phyloP scores from a whole-genome alignment of 2,113 vertebrate genomes.

The Phalacrocorax pelagicus region DNA sequence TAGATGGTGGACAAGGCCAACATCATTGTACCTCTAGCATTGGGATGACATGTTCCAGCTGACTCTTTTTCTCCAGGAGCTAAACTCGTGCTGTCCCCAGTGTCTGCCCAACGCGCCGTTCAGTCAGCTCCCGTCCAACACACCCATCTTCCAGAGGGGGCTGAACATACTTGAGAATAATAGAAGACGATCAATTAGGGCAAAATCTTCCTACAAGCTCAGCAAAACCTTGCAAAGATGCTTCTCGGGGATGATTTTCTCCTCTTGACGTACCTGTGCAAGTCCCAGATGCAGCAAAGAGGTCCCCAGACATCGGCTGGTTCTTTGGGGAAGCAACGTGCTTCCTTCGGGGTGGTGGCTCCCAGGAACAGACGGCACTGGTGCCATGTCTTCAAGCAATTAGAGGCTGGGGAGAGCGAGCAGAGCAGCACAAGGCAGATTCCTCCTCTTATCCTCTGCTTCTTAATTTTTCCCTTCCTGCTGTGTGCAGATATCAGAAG shows the following conservation, averaged over 20 bases:
- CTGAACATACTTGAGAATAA: neutral
- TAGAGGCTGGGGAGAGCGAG: neutral
- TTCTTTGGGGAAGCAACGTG: neutral
- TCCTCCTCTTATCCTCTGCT: neutral
- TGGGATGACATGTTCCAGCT: neutral
- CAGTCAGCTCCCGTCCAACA: neutral
- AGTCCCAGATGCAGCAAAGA: neutral
- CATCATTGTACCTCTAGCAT: fast-evolving
- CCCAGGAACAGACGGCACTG: neutral
- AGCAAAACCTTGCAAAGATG: slow-evolving; percentile 8
- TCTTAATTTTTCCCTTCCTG: neutral
- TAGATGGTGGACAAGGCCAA: fast-evolving
- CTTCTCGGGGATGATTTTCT: neutral
- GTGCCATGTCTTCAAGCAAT: neutral
- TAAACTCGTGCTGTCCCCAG: fast-evolving
- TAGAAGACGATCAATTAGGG: neutral
- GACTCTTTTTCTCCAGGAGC: neutral
- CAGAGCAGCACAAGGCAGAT: neutral
- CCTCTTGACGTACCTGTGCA: neutral
- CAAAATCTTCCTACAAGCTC: slow-evolving; percentile 10
- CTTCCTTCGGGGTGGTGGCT: neutral
- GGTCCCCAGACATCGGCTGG: neutral
- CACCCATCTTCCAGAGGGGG: neutral
- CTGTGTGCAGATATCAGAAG: neutral
- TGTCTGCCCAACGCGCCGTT: neutral